These are phyloP conservation scores for Diaprepes abbreviatus DNA, from an alignment of 2,888 invertebrate species.

Conservation along the genomic window DNA sequence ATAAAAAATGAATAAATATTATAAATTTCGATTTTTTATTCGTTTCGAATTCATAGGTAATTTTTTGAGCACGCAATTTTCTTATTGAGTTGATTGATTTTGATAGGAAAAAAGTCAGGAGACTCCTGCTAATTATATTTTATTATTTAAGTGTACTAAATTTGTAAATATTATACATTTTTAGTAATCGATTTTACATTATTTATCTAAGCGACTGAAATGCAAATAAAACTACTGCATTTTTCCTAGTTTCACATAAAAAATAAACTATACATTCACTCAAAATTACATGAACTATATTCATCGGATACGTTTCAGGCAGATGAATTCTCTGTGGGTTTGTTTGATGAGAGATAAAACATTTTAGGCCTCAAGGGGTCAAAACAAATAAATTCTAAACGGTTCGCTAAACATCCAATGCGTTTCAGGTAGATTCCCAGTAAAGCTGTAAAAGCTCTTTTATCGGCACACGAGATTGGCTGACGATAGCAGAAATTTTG, in stretches of 20 bases:
- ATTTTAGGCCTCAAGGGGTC: neutral
- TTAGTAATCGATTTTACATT: no score
- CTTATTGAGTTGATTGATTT: no score
- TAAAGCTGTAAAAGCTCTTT: neutral
- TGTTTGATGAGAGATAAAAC: slow-evolving; percentile 3
- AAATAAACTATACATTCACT: neutral
- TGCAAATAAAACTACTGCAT: no score
- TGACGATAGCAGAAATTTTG: neutral
- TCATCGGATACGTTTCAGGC: neutral
- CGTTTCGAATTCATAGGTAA: no score
- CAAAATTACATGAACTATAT: neutral
- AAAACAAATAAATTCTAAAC: neutral
- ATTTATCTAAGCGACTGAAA: no score
- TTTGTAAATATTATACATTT: no score
- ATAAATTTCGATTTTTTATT: no score
- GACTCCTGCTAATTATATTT: no score
- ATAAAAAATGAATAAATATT: no score
- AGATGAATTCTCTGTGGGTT: neutral
- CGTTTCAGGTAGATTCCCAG: neutral
- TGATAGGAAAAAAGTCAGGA: no score
- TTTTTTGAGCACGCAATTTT: no score
- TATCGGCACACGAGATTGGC: neutral
- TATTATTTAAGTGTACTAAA: no score
- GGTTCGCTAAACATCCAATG: slow-evolving; percentile 4
- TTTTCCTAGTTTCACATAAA: neutral